Conservation (phyloP, 2,113 vertebrate species). For the Hirundichthys speculiger region DNA sequence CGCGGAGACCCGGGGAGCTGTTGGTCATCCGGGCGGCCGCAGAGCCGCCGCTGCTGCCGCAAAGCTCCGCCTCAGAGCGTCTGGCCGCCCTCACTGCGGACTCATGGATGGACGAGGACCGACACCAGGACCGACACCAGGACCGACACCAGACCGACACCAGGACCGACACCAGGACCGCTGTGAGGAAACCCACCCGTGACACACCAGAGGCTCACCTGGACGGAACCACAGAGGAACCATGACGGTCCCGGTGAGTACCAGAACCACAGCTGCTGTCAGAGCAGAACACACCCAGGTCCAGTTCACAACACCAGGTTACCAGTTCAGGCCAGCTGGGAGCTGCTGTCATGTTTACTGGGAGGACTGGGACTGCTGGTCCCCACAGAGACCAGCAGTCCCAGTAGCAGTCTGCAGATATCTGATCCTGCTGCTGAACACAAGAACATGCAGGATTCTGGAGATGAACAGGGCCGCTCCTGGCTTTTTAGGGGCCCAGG, state of each 20-base stretch:
- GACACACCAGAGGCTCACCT: neutral
- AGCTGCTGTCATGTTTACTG: too few relatives aligned
- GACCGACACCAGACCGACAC: slow-evolving; percentile 39
- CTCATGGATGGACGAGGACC: neutral
- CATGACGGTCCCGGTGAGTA: slow-evolving; percentile 75
- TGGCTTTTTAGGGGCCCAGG: too few relatives aligned
- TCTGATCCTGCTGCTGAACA: too few relatives aligned
- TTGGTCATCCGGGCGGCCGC: slow-evolving; percentile 19
- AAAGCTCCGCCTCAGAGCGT: neutral
- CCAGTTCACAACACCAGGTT: neutral
- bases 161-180: slow-evolving; percentile 30
- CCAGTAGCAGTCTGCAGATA: too few relatives aligned
- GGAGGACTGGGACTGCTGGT: too few relatives aligned
- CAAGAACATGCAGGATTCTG: too few relatives aligned
- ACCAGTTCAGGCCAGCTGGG: neutral
- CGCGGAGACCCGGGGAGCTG: too few relatives aligned
- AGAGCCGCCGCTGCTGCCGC: slow-evolving; percentile 15
- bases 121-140: too few relatives aligned
- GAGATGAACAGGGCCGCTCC: too few relatives aligned
- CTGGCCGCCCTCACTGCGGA: neutral
- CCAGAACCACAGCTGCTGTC: neutral
- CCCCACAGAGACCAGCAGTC: too few relatives aligned
- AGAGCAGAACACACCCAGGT: slow-evolving; percentile 37
- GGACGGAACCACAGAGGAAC: neutral
- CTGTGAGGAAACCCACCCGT: slow-evolving; percentile 7